phyloP scores from a whole-genome alignment of 1,140 invertebrate species.

The Monochamus saltuarius region DNA sequence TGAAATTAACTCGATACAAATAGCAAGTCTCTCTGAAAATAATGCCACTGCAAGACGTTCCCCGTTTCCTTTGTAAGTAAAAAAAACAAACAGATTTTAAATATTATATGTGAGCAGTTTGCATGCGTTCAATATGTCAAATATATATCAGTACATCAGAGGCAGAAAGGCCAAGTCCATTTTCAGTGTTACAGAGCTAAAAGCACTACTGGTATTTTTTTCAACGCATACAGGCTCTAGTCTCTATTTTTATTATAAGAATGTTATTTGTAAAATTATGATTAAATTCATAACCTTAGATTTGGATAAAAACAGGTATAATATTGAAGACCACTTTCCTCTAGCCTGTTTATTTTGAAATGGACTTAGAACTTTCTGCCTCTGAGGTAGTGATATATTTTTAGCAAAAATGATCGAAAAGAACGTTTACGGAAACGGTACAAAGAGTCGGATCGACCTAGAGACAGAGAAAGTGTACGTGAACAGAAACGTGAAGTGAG shows the following conservation, averaged over 20 bases:
- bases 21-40: constrained; percentile 35
- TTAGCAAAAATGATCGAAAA: constrained; percentile 43
- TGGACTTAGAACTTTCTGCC: not conserved
- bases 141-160: not conserved
- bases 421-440: constrained; percentile 46
- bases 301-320: too few relatives aligned
- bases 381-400: constrained; percentile 12
- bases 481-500: constrained; percentile 41
- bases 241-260: too few relatives aligned
- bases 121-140: constrained; percentile 2
- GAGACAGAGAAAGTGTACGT: constrained; percentile 42
- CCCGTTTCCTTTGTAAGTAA: constrained; percentile 42
- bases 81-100: too few relatives aligned
- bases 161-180: constrained; percentile 5
- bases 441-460: constrained; percentile 42
- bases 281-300: too few relatives aligned
- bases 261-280: too few relatives aligned
- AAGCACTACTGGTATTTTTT: too few relatives aligned
- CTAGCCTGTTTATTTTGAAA: too few relatives aligned
- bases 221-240: too few relatives aligned
- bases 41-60: constrained; percentile 36
- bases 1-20: constrained; percentile 42
- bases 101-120: constrained; percentile 1
- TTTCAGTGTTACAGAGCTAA: too few relatives aligned
- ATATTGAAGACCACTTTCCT: too few relatives aligned